A percentile compares a stretch with the other conserved stretches of the same genome.
Evolutionary conservation across 2,113 vertebrate species (phyloP).

Genomic region (Psephotus haematonotus): DNA sequence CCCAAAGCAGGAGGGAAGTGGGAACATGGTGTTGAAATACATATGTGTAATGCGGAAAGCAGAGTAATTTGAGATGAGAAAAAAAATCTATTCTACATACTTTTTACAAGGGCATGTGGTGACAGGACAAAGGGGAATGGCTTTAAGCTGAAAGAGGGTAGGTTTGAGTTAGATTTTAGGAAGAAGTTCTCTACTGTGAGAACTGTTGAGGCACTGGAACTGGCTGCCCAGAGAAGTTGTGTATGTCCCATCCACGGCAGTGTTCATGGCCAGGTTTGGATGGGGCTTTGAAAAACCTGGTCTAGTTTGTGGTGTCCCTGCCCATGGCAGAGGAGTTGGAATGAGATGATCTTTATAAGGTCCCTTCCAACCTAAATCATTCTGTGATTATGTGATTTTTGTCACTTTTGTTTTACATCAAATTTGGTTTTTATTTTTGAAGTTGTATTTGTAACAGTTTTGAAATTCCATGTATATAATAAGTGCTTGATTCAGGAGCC

Average conservation of each 20-base stretch:
- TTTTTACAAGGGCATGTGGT: background rate
- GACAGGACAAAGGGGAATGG: background rate
- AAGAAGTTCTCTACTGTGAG: background rate
- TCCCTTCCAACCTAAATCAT: background rate
- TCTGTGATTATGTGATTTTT: background rate
- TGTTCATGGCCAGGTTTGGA: background rate
- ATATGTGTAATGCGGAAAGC: background rate
- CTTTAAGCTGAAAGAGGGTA: background rate
- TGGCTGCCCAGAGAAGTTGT: background rate
- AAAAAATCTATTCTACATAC: fast-evolving
- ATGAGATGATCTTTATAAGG: background rate
- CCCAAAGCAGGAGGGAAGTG: background rate
- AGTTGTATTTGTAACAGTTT: background rate
- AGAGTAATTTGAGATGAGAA: background rate
- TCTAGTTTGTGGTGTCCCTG: background rate
- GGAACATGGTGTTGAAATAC: background rate
- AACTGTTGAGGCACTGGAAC: background rate
- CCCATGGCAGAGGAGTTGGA: background rate
- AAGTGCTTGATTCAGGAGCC: background rate
- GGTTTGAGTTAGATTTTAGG: background rate
- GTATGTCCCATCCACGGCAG: background rate
- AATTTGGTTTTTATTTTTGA: background rate
- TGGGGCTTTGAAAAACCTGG: background rate
- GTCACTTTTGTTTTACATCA: background rate
- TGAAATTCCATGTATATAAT: background rate